A percentile compares a stretch with the other conserved stretches of the same genome.
These are phyloP conservation scores for Drosophila carrolli DNA, from an alignment of 1,140 invertebrate species.

Conservation along the genomic window DNA sequence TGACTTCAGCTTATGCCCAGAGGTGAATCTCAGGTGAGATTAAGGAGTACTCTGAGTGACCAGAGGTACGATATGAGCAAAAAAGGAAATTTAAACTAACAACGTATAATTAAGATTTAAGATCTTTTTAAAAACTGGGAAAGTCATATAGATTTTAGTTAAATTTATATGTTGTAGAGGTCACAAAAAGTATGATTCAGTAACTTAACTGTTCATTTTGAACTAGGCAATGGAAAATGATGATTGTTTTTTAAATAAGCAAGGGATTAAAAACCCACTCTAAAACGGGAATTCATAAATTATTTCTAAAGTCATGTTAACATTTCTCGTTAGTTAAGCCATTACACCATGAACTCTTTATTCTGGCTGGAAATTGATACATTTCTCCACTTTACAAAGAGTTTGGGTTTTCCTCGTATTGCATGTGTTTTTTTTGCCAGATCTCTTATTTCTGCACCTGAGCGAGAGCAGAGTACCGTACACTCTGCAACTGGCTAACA, in stretches of 20 bases:
- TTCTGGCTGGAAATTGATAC: slow-evolving; percentile 48
- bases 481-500: slow-evolving; percentile 62
- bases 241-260: too few relatives aligned
- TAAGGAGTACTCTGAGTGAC: slow-evolving; percentile 9
- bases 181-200: too few relatives aligned
- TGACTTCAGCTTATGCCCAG: slow-evolving; percentile 3
- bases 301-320: neutral
- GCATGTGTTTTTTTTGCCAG: slow-evolving; percentile 7
- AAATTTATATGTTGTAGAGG: too few relatives aligned
- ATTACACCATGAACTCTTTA: slow-evolving; percentile 22
- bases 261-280: neutral
- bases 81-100: too few relatives aligned
- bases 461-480: slow-evolving; percentile 65
- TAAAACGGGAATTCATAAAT: neutral
- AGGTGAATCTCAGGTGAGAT: slow-evolving; percentile 6
- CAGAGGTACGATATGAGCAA: slow-evolving; percentile 1
- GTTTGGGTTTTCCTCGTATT: slow-evolving; percentile 7
- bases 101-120: too few relatives aligned
- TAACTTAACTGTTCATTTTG: too few relatives aligned
- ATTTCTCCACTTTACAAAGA: slow-evolving; percentile 28
- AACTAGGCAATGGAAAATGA: neutral
- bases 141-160: too few relatives aligned
- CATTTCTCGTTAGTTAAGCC: slow-evolving; percentile 18
- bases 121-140: too few relatives aligned
- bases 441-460: slow-evolving; percentile 35